Conservation (phyloP, 1,140 invertebrate genomes). For the Archegozetes longisetosus region DNA sequence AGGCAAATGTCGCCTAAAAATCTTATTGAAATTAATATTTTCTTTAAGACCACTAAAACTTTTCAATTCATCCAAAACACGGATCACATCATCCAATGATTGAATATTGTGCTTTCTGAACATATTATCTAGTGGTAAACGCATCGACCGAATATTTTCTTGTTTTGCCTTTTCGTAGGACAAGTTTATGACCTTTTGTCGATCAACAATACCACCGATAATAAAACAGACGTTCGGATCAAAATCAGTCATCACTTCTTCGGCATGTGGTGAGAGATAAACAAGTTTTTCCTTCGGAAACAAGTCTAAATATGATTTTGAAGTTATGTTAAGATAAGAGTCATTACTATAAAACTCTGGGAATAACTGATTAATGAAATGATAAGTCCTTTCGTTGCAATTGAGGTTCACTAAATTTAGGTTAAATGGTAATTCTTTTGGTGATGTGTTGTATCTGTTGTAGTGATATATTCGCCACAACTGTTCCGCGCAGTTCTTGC, state of each 20-base stretch:
- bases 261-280: slow-evolving; percentile 68
- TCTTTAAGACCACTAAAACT: background rate
- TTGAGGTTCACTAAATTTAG: slow-evolving; percentile 1
- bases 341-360: background rate
- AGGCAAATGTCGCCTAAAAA: background rate
- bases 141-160: slow-evolving; percentile 54
- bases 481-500: slow-evolving; percentile 12
- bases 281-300: slow-evolving; percentile 63
- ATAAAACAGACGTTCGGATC: slow-evolving; percentile 66
- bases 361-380: background rate
- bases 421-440: background rate
- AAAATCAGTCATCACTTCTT: slow-evolving; percentile 44
- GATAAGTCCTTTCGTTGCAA: background rate
- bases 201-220: slow-evolving; percentile 67
- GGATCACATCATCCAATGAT: slow-evolving; percentile 1
- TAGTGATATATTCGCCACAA: slow-evolving; percentile 1
- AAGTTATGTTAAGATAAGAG: background rate
- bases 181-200: slow-evolving; percentile 1
- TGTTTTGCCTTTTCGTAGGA: slow-evolving; percentile 71
- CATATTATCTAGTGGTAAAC: slow-evolving; percentile 49
- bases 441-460: background rate
- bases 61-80: slow-evolving; percentile 6
- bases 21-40: background rate
- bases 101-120: background rate
- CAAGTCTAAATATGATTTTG: slow-evolving; percentile 50